A percentile compares a stretch with the other conserved stretches of the same genome.
Conservation (phyloP, 2,797 vertebrate species). For the Orestias chungarensis region DNA sequence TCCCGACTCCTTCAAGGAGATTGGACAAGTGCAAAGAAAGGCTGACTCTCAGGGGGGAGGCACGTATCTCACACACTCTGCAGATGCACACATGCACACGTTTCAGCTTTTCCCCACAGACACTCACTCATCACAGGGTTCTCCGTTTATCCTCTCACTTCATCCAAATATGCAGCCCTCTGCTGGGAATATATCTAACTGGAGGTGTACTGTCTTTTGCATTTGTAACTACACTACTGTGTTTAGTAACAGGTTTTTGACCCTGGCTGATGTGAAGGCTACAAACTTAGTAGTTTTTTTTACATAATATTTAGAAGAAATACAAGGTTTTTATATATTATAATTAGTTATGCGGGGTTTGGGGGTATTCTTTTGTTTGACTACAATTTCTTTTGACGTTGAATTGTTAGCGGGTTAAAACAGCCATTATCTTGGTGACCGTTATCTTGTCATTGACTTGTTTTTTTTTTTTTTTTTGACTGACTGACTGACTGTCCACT, state of each 20-base stretch:
- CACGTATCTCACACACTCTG: conserved; percentile 54
- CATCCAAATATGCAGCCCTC: conserved; percentile 42
- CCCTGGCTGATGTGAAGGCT: background rate
- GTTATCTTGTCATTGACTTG: conserved; percentile 35
- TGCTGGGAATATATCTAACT: conserved; percentile 39
- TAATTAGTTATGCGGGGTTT: no score
- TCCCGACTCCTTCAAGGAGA: conserved; percentile 48
- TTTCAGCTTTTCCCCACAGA: conserved; percentile 41
- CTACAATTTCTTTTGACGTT: conserved; percentile 14
- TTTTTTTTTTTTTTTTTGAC: conserved; percentile 9
- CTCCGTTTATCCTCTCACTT: conserved; percentile 55
- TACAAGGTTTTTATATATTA: background rate
- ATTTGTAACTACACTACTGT: conserved; percentile 16
- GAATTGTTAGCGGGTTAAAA: conserved; percentile 23
- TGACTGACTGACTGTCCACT: conserved; percentile 21
- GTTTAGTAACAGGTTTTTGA: conserved; percentile 8
- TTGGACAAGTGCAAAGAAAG: conserved; percentile 41
- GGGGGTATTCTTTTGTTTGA: conserved; percentile 15
- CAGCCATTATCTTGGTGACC: conserved; percentile 29
- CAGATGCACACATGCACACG: conserved; percentile 40
- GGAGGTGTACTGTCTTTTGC: conserved; percentile 31
- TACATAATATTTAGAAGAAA: background rate
- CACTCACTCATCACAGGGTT: conserved; percentile 49
- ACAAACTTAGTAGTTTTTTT: background rate
- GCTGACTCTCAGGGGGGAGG: conserved; percentile 36